phyloP scores from a whole-genome alignment of 1,140 invertebrate species.

The Hylaeus anthracinus region DNA sequence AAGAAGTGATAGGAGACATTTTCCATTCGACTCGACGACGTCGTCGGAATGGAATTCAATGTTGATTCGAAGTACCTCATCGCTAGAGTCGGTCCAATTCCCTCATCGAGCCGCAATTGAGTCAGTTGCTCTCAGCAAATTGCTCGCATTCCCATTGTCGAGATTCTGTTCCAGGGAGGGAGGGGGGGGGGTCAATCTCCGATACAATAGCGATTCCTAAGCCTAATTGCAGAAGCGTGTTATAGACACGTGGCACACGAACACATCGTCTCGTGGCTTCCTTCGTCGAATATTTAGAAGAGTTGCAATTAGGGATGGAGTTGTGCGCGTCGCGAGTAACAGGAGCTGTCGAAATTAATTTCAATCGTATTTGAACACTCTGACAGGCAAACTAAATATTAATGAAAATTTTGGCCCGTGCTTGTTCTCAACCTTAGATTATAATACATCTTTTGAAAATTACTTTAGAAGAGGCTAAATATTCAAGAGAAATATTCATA shows the following conservation, averaged over 20 bases:
- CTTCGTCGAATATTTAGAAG: constrained; percentile 10
- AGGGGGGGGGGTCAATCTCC: constrained; percentile 1
- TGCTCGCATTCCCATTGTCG: constrained; percentile 41
- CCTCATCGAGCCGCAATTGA: constrained; percentile 24
- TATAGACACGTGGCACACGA: constrained; percentile 32
- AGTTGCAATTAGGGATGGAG: not conserved
- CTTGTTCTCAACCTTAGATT: too few species aligned
- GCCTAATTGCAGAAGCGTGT: constrained; percentile 40
- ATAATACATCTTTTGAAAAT: too few species aligned
- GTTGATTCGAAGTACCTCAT: not conserved
- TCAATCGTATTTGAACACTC: too few species aligned
- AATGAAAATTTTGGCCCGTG: too few species aligned
- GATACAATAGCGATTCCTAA: constrained; percentile 36
- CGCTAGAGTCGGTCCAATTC: constrained; percentile 7
- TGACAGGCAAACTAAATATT: too few species aligned
- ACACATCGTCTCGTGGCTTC: not conserved
- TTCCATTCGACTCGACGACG: not conserved
- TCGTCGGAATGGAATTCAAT: not conserved
- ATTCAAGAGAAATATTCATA: too few species aligned
- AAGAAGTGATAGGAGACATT: too few species aligned
- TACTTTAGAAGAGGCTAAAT: too few species aligned
- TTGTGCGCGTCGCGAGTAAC: not conserved
- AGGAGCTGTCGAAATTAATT: too few species aligned
- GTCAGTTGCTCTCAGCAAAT: constrained; percentile 26
- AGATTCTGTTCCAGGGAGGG: constrained; percentile 22